Evolutionary conservation across 2,888 invertebrate species (phyloP).

Genomic region (Meloe dianella): DNA sequence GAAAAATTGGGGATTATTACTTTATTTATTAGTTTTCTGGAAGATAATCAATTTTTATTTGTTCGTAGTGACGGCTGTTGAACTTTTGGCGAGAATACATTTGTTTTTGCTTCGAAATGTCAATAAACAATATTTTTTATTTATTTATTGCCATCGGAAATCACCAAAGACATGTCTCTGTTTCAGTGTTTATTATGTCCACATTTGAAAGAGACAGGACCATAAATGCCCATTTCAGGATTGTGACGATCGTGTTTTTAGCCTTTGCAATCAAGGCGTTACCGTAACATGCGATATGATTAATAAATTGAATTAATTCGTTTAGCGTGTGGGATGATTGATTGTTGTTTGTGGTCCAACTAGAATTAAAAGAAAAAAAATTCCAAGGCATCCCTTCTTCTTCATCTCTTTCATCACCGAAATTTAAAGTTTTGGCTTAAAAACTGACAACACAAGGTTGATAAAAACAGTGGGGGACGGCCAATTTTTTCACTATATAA

Average conservation of each 20-base stretch:
- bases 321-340: neutral
- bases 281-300: neutral
- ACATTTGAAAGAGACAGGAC: too few species aligned
- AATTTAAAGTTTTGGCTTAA: neutral
- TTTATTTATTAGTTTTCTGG: neutral
- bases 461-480: slow-evolving; percentile 14
- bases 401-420: neutral
- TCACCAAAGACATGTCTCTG: too few species aligned
- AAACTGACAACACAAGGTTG: slow-evolving; percentile 11
- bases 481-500: slow-evolving; percentile 14
- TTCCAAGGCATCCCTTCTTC: neutral
- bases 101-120: neutral
- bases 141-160: too few species aligned
- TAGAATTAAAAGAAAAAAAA: neutral
- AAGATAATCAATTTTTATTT: neutral
- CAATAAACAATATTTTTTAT: too few species aligned
- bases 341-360: neutral
- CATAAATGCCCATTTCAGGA: neutral
- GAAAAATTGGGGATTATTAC: too few species aligned
- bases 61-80: neutral
- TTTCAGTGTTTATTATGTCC: too few species aligned
- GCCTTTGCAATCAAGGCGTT: neutral
- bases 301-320: neutral
- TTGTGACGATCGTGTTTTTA: neutral
- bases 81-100: neutral